Conservation (phyloP, 2,797 vertebrate genomes). For the Callimico goeldii region DNA sequence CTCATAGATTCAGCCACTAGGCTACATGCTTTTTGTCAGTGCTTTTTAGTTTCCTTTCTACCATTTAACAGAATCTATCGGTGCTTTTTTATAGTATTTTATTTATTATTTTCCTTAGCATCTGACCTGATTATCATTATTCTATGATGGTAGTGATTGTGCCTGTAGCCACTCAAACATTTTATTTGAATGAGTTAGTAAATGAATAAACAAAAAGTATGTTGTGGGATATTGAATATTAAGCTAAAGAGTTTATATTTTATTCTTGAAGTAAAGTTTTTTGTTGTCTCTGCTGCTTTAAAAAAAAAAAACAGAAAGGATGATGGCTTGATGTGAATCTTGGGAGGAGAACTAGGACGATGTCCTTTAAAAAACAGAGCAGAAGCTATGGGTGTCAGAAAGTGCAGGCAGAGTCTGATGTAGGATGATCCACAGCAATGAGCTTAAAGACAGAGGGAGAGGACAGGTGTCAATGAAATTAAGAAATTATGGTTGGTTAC, state of each 20-base stretch:
- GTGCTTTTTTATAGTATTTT: not conserved
- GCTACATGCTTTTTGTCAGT: not conserved
- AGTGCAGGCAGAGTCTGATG: accelerated
- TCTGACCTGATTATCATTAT: no score
- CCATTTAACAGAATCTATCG: not conserved
- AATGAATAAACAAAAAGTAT: not conserved
- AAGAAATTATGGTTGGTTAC: not conserved
- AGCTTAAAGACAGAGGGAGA: not conserved
- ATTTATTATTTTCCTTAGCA: not conserved
- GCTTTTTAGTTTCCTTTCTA: not conserved
- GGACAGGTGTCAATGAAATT: not conserved
- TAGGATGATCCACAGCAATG: not conserved
- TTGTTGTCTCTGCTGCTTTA: not conserved
- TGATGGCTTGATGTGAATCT: not conserved
- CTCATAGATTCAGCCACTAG: not conserved
- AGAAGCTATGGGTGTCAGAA: no score
- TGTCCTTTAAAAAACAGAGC: not conserved
- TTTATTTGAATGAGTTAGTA: not conserved
- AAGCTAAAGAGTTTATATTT: not conserved
- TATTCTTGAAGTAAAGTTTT: not conserved
- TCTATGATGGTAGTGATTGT: not conserved
- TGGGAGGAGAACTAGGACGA: not conserved
- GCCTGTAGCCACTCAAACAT: not conserved
- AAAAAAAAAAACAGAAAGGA: not conserved
- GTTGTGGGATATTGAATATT: not conserved